Evolutionary conservation across 2,888 invertebrate genomes (phyloP).

Genomic region (Hypomecis atomaria): DNA sequence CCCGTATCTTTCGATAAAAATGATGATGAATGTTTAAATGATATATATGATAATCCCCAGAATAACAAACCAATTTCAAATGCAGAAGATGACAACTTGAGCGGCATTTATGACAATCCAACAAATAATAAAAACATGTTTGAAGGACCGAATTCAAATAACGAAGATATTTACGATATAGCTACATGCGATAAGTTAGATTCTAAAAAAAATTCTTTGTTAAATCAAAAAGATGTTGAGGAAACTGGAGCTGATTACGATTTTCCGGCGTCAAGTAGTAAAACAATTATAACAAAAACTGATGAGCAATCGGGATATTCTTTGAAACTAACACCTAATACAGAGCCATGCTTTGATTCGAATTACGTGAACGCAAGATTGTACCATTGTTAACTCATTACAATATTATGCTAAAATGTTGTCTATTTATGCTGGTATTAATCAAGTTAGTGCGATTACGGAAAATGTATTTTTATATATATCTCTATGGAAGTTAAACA

Average conservation of each 20-base stretch:
- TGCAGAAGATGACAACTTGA: neutral
- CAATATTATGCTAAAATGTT: too few species aligned
- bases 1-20: constrained; percentile 5
- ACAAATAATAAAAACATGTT: neutral
- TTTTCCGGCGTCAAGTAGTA: constrained; percentile 11
- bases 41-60: constrained; percentile 14
- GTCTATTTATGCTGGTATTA: too few species aligned
- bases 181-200: neutral
- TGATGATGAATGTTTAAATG: constrained; percentile 3
- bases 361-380: constrained; percentile 19
- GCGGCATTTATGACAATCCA: constrained; percentile 27
- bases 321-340: neutral
- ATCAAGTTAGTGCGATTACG: too few species aligned
- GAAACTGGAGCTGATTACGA: constrained; percentile 23
- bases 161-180: constrained; percentile 1
- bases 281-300: constrained; percentile 1
- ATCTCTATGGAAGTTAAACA: too few species aligned
- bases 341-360: constrained; percentile 12
- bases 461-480: too few species aligned
- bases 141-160: too few species aligned
- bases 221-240: neutral
- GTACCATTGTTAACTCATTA: neutral
- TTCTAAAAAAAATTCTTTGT: neutral
- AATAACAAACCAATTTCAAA: constrained; percentile 10
- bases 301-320: constrained; percentile 12